Conservation (phyloP, 1,140 invertebrate genomes). For the Mactra quadrangularis region DNA sequence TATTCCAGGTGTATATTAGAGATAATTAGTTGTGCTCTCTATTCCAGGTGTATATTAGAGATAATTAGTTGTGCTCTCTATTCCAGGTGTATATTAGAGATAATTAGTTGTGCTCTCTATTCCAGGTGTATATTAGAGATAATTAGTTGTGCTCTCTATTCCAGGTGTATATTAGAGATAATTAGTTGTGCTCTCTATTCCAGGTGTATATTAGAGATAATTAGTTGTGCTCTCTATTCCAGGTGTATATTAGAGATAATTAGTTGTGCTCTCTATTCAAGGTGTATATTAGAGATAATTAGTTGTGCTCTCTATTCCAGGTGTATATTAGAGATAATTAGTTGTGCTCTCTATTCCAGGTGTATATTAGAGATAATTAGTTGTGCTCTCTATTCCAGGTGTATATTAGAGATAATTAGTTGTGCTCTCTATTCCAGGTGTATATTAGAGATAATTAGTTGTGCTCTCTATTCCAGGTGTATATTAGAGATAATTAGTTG, state of each 20-base stretch:
- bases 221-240: too few relatives aligned
- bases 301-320: neutral
- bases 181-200: neutral
- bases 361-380: neutral
- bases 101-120: too few relatives aligned
- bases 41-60: too few relatives aligned
- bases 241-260: neutral
- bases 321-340: neutral
- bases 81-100: too few relatives aligned
- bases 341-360: neutral
- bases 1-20: too few relatives aligned
- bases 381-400: neutral
- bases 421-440: slow-evolving; percentile 84
- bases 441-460: slow-evolving; percentile 71
- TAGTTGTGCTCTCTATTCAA: neutral
- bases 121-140: neutral
- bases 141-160: too few relatives aligned
- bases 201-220: slow-evolving; percentile 1
- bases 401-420: neutral
- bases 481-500: too few relatives aligned
- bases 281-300: neutral
- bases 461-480: slow-evolving; percentile 82
- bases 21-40: too few relatives aligned
- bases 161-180: neutral
- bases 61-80: too few relatives aligned